These are phyloP conservation scores for Lepilemur ruficaudatus DNA, from an alignment of 2,797 vertebrate species.

Conservation along the genomic window DNA sequence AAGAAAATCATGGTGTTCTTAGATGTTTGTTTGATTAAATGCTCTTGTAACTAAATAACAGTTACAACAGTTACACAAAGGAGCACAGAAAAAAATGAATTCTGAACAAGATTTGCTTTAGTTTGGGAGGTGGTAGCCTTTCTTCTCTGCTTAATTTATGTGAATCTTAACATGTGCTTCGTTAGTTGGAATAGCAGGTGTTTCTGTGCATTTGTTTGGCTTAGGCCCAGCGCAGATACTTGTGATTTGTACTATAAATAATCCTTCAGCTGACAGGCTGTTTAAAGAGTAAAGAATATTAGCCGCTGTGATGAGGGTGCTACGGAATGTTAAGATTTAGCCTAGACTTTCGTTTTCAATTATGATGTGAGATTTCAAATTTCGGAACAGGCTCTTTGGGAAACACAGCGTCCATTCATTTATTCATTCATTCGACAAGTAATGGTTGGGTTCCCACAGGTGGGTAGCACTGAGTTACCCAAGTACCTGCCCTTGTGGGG, in stretches of 20 bases:
- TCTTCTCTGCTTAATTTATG: neutral
- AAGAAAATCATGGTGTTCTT: constrained; percentile 22
- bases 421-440: neutral
- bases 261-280: neutral
- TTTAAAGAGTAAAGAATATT: neutral
- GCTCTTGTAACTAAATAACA: neutral
- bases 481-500: too few relatives aligned
- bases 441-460: fast-evolving
- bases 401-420: neutral
- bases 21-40: constrained; percentile 48
- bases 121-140: neutral
- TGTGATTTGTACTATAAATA: neutral
- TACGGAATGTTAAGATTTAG: neutral
- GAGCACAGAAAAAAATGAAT: neutral
- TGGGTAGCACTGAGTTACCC: neutral
- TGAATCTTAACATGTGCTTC: neutral
- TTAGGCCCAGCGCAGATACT: neutral
- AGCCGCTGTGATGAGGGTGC: neutral
- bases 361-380: neutral
- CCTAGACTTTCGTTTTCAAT: neutral
- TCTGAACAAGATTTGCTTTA: neutral
- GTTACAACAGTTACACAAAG: neutral
- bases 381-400: neutral
- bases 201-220: constrained; percentile 2
- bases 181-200: neutral